Conservation (phyloP, 2,113 vertebrate genomes). For the Ranitomeya imitator region DNA sequence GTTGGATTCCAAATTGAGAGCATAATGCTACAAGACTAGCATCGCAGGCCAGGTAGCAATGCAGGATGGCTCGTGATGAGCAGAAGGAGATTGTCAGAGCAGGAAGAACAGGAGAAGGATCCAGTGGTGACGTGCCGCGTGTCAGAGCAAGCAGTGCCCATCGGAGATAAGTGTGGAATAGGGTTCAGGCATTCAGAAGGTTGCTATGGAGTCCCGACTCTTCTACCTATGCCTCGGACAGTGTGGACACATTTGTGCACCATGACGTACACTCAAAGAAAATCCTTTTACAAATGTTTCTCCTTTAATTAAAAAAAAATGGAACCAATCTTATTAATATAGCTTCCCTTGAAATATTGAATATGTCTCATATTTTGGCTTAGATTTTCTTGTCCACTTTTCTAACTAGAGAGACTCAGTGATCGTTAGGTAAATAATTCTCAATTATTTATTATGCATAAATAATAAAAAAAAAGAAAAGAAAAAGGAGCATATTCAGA, state of each 20-base stretch:
- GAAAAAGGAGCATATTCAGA: not conserved
- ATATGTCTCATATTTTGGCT: not conserved
- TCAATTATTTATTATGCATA: not conserved
- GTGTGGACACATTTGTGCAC: not conserved
- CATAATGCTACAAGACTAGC: too few species aligned
- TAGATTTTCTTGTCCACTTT: not conserved
- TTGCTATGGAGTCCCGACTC: too few species aligned
- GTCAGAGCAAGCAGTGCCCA: too few species aligned
- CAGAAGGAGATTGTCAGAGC: too few species aligned
- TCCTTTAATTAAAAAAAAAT: not conserved
- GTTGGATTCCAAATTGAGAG: too few species aligned
- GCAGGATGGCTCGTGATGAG: too few species aligned
- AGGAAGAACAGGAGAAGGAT: too few species aligned
- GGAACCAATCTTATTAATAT: not conserved
- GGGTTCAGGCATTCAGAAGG: too few species aligned
- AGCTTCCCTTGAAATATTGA: not conserved
- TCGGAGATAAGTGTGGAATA: too few species aligned
- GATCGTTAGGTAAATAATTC: not conserved
- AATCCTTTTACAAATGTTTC: not conserved
- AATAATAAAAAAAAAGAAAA: not conserved
- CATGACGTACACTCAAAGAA: not conserved
- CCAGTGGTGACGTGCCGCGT: too few species aligned
- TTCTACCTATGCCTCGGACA: too few species aligned
- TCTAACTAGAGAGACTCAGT: not conserved
- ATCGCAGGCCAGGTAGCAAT: too few species aligned